Evolutionary conservation across 2,888 invertebrate genomes (phyloP).

Genomic region (Nemoura dubitans): DNA sequence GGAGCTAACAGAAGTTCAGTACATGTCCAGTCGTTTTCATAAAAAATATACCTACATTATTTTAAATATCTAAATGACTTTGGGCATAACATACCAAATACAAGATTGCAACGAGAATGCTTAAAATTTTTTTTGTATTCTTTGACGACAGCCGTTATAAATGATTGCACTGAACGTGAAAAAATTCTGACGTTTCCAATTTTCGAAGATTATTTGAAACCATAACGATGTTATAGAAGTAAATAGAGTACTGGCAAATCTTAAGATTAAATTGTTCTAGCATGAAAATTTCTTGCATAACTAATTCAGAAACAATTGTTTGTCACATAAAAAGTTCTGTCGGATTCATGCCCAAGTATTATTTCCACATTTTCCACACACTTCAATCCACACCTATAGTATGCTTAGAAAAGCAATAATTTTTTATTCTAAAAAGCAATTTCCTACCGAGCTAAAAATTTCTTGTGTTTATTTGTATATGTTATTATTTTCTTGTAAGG

Average conservation of each 20-base stretch:
- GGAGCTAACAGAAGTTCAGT: neutral
- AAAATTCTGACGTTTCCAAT: neutral
- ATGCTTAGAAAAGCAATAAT: neutral
- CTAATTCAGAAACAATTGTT: slow-evolving; percentile 12
- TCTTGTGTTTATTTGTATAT: neutral
- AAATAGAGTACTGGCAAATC: neutral
- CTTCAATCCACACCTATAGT: neutral
- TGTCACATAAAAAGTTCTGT: neutral
- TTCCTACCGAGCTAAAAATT: neutral
- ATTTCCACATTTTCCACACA: neutral
- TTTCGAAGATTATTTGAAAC: neutral
- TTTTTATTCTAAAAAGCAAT: neutral
- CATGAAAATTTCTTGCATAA: neutral
- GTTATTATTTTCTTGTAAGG: neutral
- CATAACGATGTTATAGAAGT: neutral
- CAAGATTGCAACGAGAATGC: neutral
- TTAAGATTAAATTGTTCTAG: neutral
- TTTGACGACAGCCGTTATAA: neutral
- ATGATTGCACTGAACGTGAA: neutral
- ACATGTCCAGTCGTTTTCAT: too few species aligned
- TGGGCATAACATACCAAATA: neutral
- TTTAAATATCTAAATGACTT: too few species aligned
- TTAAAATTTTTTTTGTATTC: neutral
- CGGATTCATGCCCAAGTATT: neutral
- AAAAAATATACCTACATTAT: too few species aligned